Evolutionary conservation across 1,140 invertebrate species (phyloP).

Genomic region (Watersipora subatra): DNA sequence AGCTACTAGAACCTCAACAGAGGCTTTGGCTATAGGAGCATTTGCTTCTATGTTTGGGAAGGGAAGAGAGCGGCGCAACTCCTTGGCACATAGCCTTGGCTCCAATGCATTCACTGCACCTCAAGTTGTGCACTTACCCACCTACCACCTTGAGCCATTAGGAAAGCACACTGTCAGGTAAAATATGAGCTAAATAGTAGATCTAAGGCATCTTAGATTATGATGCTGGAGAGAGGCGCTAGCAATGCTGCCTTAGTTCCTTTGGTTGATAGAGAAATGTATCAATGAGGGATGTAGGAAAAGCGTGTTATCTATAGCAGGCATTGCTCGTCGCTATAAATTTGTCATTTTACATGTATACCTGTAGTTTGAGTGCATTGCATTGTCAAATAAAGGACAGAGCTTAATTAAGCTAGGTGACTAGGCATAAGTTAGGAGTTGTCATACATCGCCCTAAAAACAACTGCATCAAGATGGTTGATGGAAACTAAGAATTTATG

Average conservation of each 20-base stretch:
- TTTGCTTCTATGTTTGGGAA: not conserved
- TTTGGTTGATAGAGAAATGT: not conserved
- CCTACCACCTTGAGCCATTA: not conserved
- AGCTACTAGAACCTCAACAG: not conserved
- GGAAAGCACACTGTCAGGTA: not conserved
- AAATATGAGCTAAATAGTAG: not conserved
- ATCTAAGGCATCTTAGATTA: not conserved
- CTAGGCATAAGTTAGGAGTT: too few species aligned
- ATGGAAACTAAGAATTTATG: too few species aligned
- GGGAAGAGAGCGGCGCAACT: not conserved
- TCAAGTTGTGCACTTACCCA: not conserved
- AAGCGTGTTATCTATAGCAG: not conserved
- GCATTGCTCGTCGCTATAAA: not conserved
- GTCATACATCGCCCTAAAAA: too few species aligned
- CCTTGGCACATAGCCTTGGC: not conserved
- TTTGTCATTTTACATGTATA: not conserved
- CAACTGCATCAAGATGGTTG: too few species aligned
- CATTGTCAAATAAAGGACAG: too few species aligned
- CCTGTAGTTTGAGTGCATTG: not conserved
- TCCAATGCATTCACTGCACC: not conserved
- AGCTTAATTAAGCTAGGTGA: too few species aligned
- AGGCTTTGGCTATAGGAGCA: not conserved
- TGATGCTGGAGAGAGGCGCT: not conserved
- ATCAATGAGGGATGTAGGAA: not conserved
- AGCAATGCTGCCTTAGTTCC: not conserved